Evolutionary conservation across 1,140 invertebrate genomes (phyloP), one percentile per base, ranked within the genome.

Genomic region (Drosophila tristis): DNA sequence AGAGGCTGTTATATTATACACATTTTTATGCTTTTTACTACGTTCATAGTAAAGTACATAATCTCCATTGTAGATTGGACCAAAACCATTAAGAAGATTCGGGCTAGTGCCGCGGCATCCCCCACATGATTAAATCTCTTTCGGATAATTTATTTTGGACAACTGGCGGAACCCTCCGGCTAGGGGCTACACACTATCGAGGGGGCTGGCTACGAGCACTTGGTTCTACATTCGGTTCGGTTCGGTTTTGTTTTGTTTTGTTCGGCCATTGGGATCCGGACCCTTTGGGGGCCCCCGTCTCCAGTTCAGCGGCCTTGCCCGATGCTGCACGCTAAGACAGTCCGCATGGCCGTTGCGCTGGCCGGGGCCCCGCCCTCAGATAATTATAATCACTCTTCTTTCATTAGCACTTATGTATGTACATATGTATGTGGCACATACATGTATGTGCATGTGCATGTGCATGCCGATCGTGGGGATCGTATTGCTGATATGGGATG

Each of bases 21-120:
- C 43, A 75, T 59, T 55, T 68, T 55, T 85, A 80, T 80, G 82
- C 84, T 78, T 90, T 89, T 90, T 89, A 89, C 85, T 90, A 90
- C 80, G 87, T 90, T 91, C 90, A 91, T 91, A 91, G 90, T 91
- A 91, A 91, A 91, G 90, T 91, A 91, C 90, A 91, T 91, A 91
- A 91, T 91, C 81, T 90, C 90, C 90, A 91, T 91, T 68, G 90
- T 86, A 91, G 87, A 91, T 90, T 91, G 90, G 90, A 90, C 90
- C 85, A 91, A 91, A 91, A 91, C 90, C 90, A 91, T 91, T 91
- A 91, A 91, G 84, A 79, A 86, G 90, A 91, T 91, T 91, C 90
- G 79, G 71, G 78, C 90, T 86, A 80, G 70, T 91, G 90, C 85
- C 75, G 71, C 75, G 81, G 84, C 80, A 81, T 80, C 75, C 84